Evolutionary conservation across 2,113 vertebrate species (phyloP), one percentile per base, ranked within the genome.

Genomic region (Gopherus flavomarginatus): DNA sequence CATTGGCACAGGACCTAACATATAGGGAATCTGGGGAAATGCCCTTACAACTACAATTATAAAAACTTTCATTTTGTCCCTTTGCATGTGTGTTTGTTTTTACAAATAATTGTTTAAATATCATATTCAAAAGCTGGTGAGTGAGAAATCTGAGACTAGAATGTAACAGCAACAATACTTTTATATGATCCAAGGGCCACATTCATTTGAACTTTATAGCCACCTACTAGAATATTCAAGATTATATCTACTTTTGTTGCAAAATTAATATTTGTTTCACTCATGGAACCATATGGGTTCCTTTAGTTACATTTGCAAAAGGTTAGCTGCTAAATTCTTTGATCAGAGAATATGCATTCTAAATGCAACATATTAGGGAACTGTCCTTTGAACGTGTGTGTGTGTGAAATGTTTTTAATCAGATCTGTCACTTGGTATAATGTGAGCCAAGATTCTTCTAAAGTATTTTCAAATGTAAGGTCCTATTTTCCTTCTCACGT

Each of bases 211-310:
- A 81, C 5, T 12, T n/a, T 93, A 3, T 35, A 84, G 8, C 14
- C 31, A n/a, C 31, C 62, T 65, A 27, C 44, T 87, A 4, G 27
- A 72, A 6, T 27, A 75, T 77, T 87, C 54, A 62, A 62, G 21
- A 94, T 69, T 5, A 13, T 0, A 2, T 29, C 8, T 6, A 0
- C 4, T 49, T 75, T 54, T 47, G 54, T 78, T 78, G 2, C 47
- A 84, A 69, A 50, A 47, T 3, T 24, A 42, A 3, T 44, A 86
- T 88, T 96, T 93, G 4, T 92, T 94, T 95, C 52, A 81, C 47
- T 47, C 49, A 57, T 31, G 62, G 88, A 94, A 90, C 14, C 19
- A 38, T 35, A 31, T 3, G 59, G 9, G n/a, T 62, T 95, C 57
- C 77, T 88, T 17, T 83, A 12, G 44, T 65, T 65, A 35, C 29